phyloP scores from a whole-genome alignment of 2,113 vertebrate genomes.

The Tachuris rubrigastra region DNA sequence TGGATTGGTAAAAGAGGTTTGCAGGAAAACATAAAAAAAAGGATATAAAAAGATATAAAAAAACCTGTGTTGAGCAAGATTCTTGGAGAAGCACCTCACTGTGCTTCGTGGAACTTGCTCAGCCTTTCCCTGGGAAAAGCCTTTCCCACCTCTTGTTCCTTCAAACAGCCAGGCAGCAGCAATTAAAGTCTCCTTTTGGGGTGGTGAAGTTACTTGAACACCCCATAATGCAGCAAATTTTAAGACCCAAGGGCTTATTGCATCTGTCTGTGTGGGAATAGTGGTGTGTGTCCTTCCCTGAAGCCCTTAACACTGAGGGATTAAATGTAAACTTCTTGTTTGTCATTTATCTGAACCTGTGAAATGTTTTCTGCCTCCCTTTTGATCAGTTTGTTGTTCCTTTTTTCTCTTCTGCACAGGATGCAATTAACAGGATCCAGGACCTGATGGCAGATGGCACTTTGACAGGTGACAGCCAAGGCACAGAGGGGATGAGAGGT shows the following conservation, averaged over 20 bases:
- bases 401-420: constrained; percentile 64
- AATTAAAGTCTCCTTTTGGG: not conserved
- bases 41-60: not conserved
- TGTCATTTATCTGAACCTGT: not conserved
- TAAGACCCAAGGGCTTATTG: not conserved
- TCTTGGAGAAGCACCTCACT: not conserved
- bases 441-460: constrained; percentile 89
- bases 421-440: constrained; percentile 92
- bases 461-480: constrained; percentile 84
- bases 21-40: not conserved
- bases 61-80: not conserved
- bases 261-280: not conserved
- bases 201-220: not conserved
- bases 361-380: not conserved
- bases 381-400: not conserved
- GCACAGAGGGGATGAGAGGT: not conserved
- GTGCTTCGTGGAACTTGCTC: not conserved
- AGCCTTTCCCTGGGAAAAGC: not conserved
- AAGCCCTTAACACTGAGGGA: not conserved
- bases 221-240: not conserved
- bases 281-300: not conserved
- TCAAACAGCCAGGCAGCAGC: not conserved
- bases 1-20: not conserved
- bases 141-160: no score
- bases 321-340: not conserved